Percentiles rank a stretch among this genome's conserved stretches.
phyloP scores from a whole-genome alignment of 2,888 invertebrate species.

The Watsonalla binaria region DNA sequence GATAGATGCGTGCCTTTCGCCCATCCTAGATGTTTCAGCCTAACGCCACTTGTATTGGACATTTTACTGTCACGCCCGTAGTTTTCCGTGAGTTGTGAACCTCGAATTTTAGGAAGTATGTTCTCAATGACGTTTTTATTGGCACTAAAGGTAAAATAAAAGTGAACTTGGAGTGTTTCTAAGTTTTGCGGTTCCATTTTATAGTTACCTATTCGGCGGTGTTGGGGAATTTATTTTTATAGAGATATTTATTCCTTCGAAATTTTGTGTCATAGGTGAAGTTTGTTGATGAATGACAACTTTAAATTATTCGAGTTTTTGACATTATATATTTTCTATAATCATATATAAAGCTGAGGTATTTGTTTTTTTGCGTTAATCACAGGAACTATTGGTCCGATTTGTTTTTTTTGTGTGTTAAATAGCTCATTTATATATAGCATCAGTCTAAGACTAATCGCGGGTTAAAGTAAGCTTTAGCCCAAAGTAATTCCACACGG shows the following conservation, averaged over 20 bases:
- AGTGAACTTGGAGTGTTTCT: slow-evolving; percentile 61
- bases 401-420: no score
- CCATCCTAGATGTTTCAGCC: slow-evolving; percentile 61
- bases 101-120: slow-evolving; percentile 61
- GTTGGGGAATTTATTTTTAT: slow-evolving; percentile 11
- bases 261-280: neutral
- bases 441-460: no score
- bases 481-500: no score
- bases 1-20: slow-evolving; percentile 58
- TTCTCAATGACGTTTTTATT: slow-evolving; percentile 67
- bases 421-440: no score
- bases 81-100: slow-evolving; percentile 60
- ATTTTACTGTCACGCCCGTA: slow-evolving; percentile 70
- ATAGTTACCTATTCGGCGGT: slow-evolving; percentile 29
- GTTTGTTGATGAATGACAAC: neutral
- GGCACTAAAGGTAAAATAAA: slow-evolving; percentile 63
- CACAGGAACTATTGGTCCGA: no score
- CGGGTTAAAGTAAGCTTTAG: no score
- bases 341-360: no score
- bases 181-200: slow-evolving; percentile 55
- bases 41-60: slow-evolving; percentile 73
- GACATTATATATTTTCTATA: no score
- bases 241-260: neutral
- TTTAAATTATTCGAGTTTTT: no score
- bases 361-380: no score